Conservation (phyloP, 2,113 vertebrate species). For the Cheilinus undulatus region DNA sequence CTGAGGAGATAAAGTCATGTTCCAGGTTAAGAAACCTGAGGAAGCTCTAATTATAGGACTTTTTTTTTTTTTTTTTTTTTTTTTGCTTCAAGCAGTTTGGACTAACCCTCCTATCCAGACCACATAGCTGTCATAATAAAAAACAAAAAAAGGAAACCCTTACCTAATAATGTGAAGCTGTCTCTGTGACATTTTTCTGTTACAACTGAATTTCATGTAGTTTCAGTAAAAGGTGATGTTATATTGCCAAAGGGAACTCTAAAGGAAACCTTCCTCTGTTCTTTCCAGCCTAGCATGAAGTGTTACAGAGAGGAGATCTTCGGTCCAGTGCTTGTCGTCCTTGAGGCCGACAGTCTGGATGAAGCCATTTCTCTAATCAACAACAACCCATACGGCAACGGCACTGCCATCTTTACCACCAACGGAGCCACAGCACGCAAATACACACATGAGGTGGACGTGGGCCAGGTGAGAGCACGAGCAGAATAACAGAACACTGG, state of each 20-base stretch:
- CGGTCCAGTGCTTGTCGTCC: conserved; percentile 93
- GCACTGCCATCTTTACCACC: conserved; percentile 97
- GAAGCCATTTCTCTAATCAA: conserved; percentile 95
- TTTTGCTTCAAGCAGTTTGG: too few species aligned
- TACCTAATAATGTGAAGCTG: neutral
- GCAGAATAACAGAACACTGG: neutral
- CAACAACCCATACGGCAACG: conserved; percentile 94
- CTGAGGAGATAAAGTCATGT: neutral
- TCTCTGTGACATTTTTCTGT: conserved; percentile 6
- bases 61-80: too few species aligned
- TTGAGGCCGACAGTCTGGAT: conserved; percentile 91
- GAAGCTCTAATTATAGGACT: too few species aligned
- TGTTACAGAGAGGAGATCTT: conserved; percentile 98
- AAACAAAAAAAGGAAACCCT: conserved; percentile 6
- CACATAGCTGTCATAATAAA: too few species aligned
- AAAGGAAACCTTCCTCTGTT: conserved; percentile 1
- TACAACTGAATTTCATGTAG: too few species aligned
- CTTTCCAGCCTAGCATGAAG: conserved; percentile 90
- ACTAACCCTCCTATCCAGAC: too few species aligned
- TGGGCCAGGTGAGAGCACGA: conserved; percentile 90
- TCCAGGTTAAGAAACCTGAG: neutral
- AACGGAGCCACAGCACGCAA: conserved; percentile 97
- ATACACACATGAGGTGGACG: conserved; percentile 94
- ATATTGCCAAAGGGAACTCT: neutral
- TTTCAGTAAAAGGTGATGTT: neutral